Conservation (phyloP, 2,113 vertebrate genomes). For the Microtus montanus region DNA sequence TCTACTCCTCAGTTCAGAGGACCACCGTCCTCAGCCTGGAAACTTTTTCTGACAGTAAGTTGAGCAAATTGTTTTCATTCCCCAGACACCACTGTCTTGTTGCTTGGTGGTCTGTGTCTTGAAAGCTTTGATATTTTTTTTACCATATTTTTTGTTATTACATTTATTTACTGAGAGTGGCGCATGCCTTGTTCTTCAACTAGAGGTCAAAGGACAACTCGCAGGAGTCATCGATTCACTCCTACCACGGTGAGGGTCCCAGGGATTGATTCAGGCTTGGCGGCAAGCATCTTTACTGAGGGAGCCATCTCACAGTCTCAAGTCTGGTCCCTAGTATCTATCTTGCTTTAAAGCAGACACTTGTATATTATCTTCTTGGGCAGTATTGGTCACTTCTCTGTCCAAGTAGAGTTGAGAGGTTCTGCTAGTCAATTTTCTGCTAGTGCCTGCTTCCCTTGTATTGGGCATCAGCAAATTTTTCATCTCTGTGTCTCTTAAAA, state of each 20-base stretch:
- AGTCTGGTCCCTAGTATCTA: neutral
- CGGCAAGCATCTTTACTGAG: neutral
- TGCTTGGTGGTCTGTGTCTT: neutral
- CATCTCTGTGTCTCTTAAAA: slow-evolving; percentile 21
- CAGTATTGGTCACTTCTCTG: neutral
- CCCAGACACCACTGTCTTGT: neutral
- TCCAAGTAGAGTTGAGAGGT: neutral
- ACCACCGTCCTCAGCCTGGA: neutral
- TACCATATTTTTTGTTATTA: neutral
- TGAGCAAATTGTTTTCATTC: neutral
- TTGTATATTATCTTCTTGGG: neutral
- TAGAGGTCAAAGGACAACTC: neutral
- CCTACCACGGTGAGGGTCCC: neutral
- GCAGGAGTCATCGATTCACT: neutral
- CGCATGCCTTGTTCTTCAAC: neutral
- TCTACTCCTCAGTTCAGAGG: neutral
- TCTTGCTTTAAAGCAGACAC: slow-evolving; percentile 34
- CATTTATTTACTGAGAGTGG: neutral
- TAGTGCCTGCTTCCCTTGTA: neutral
- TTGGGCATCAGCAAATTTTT: neutral
- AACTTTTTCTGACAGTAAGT: neutral
- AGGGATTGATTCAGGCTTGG: neutral
- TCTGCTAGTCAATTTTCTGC: neutral
- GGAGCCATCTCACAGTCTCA: neutral
- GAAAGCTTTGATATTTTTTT: slow-evolving; percentile 40